Evolutionary conservation across 2,888 invertebrate genomes (phyloP), one percentile per base, ranked within the genome.

Genomic region (Teleiodes luculella): DNA sequence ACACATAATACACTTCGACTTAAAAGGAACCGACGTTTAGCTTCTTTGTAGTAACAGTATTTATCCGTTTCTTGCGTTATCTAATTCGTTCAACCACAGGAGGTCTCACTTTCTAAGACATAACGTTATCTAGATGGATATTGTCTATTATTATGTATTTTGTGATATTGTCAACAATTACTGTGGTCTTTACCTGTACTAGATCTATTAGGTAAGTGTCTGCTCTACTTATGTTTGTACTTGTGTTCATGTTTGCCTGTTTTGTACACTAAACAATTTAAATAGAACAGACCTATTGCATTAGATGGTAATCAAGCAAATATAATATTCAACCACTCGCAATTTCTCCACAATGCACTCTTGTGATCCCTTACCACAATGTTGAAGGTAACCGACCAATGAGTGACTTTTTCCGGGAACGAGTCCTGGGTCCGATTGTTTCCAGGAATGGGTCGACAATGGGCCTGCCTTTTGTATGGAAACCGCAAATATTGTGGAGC

Each of bases 11-110:
- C 57, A 52, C 49, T 53, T 57, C 55, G 53, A 60, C 66, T 62
- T 65, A 63, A 67, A 68, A 68, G 67, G 67, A 20, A 52, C 64
- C 67, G 67, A 63, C 64, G 43, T 33, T 47, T 35, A 18, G 47
- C 35, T 13, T 30, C 43, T 20, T 43, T 43, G 24, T 43, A 8
- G 10, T 35, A 28, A 43, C 35, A 11, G 10, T 35, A 35, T 48
- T n/a, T 13, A 33, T 1, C 7, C 35, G 7, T 48, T 48, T 35
- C 11, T 2, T 33, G 24, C 20, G n/a, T 48, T 31, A 47, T 47
- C 46, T 47, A 48, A 35, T 48, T 48, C 35, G 20, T 35, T 31
- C 14, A 31, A 18, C 46, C 14, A 10, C 20, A 35, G 48, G 48
- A 35, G 48, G 48, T 18, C 48, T 48, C 35, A 48, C 48, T 48